Conservation (phyloP, 2,888 invertebrate species). For the Pterostichus madidus region DNA sequence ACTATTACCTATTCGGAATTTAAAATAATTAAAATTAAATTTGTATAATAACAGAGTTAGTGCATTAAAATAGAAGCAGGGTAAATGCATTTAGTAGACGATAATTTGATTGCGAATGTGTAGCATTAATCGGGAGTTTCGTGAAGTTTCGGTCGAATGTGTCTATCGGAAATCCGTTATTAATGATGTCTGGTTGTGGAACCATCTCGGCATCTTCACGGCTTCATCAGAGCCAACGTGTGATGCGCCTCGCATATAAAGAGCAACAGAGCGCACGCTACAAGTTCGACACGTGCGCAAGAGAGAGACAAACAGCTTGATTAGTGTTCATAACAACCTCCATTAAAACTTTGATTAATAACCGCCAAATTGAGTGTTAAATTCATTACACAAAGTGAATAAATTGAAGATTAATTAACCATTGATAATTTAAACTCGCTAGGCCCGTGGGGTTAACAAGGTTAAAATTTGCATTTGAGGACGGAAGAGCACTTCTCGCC, state of each 20-base stretch:
- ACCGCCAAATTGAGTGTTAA: constrained; percentile 80
- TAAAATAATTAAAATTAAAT: no score
- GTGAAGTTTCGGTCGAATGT: no score
- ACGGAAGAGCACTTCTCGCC: constrained; percentile 76
- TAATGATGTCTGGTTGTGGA: constrained; percentile 24
- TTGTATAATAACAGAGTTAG: no score
- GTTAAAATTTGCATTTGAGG: constrained; percentile 80
- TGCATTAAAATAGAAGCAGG: no score
- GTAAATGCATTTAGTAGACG: no score
- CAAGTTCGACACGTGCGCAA: background rate
- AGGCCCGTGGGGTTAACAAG: constrained; percentile 77
- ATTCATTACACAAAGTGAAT: constrained; percentile 79
- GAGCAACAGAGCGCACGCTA: constrained; percentile 11
- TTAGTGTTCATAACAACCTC: constrained; percentile 74
- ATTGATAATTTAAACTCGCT: constrained; percentile 77
- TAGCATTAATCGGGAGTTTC: no score
- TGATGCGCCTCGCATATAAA: background rate
- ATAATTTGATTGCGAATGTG: background rate
- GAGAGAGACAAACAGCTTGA: constrained; percentile 62
- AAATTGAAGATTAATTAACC: constrained; percentile 80
- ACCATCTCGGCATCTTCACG: background rate
- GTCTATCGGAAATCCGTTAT: constrained; percentile 42
- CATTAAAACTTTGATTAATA: constrained; percentile 81
- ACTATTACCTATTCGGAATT: no score
- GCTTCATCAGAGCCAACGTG: constrained; percentile 5